A percentile compares a stretch with the other conserved stretches of the same genome.
Conservation (phyloP, 1,140 invertebrate species). For the Brachionus calyciflorus region DNA sequence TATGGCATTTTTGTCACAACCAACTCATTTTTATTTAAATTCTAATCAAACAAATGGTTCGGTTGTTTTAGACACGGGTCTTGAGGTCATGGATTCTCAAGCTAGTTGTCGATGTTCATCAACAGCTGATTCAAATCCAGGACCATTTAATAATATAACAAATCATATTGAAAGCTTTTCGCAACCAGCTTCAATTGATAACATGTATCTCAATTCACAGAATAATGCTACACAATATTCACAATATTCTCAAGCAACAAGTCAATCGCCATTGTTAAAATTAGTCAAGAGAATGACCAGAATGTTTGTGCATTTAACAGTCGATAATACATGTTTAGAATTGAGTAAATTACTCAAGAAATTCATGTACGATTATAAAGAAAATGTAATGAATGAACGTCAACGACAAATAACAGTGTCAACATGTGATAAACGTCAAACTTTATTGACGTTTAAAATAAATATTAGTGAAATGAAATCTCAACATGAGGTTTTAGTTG, state of each 20-base stretch:
- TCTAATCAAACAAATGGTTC: neutral
- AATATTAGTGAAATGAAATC: slow-evolving; percentile 47
- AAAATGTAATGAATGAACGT: slow-evolving; percentile 49
- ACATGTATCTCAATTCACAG: slow-evolving; percentile 44
- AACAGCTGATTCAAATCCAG: neutral
- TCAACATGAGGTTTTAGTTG: slow-evolving; percentile 5
- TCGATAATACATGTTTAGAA: slow-evolving; percentile 67
- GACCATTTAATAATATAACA: slow-evolving; percentile 14
- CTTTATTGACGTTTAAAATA: slow-evolving; percentile 39
- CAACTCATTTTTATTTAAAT: slow-evolving; percentile 24
- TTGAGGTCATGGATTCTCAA: slow-evolving; percentile 31
- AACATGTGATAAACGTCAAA: slow-evolving; percentile 39
- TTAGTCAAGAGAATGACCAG: slow-evolving; percentile 85
- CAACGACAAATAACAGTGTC: slow-evolving; percentile 32
- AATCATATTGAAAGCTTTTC: slow-evolving; percentile 45
- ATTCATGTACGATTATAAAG: slow-evolving; percentile 64
- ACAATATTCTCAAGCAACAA: slow-evolving; percentile 49
- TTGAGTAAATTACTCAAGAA: slow-evolving; percentile 67
- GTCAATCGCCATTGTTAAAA: slow-evolving; percentile 70
- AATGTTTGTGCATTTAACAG: slow-evolving; percentile 73
- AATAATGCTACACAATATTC: slow-evolving; percentile 33
- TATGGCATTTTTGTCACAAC: slow-evolving; percentile 36
- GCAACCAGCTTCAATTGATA: slow-evolving; percentile 38
- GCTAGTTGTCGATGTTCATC: slow-evolving; percentile 4
- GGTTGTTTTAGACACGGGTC: neutral